Conservation (phyloP, 2,797 vertebrate genomes). For the Prunella strophiata region DNA sequence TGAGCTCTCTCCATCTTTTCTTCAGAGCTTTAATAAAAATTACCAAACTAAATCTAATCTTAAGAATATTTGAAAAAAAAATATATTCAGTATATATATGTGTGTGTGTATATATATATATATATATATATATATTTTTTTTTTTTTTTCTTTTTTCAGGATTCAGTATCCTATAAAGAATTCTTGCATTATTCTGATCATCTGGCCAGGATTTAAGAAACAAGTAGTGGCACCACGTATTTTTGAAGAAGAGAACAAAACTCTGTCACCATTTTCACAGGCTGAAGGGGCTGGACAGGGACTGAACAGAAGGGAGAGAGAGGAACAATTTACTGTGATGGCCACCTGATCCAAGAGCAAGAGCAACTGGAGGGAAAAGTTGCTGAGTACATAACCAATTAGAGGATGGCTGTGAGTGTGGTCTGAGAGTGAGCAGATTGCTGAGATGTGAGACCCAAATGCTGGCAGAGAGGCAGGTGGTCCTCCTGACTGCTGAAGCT, state of each 20-base stretch:
- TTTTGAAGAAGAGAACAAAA: background rate
- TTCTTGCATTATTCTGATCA: background rate
- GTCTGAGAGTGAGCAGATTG: background rate
- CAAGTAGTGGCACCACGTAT: background rate
- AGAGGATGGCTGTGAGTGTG: background rate
- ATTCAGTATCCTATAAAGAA: background rate
- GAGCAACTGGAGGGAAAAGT: background rate
- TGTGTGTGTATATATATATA: background rate
- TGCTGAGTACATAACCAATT: background rate
- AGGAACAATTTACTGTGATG: background rate
- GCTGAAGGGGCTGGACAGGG: background rate
- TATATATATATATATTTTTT: background rate
- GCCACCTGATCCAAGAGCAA: background rate
- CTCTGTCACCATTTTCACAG: background rate
- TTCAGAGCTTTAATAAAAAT: background rate
- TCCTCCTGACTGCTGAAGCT: background rate
- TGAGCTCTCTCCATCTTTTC: background rate
- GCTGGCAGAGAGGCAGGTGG: background rate
- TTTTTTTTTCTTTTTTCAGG: too few species aligned
- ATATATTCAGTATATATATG: too few species aligned
- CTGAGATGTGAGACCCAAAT: accelerated
- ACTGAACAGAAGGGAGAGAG: background rate
- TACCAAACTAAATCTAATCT: background rate
- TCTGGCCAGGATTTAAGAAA: background rate
- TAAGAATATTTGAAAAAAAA: background rate